These are phyloP conservation scores for Leucoraja ocellata DNA, from an alignment of 2,797 vertebrate genomes.

Conservation along the genomic window DNA sequence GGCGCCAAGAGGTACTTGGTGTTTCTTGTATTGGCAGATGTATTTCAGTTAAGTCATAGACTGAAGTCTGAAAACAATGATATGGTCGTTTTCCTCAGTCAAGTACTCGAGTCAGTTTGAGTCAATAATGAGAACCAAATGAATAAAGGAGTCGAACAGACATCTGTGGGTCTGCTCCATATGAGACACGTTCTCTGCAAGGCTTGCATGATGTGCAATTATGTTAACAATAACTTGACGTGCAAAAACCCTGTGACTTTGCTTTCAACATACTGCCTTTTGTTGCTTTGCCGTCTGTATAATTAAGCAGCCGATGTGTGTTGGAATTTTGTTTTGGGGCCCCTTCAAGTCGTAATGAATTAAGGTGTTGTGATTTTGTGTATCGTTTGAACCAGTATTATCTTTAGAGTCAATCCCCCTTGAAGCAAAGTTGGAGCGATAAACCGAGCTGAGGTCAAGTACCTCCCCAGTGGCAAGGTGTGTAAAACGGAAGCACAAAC, in stretches of 20 bases:
- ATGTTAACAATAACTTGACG: conserved; percentile 56
- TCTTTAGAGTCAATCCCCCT: neutral
- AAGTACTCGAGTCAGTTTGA: conserved; percentile 64
- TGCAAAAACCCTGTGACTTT: conserved; percentile 53
- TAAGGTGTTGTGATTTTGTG: neutral
- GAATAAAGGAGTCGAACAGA: conserved; percentile 63
- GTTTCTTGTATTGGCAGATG: conserved; percentile 70
- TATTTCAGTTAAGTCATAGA: conserved; percentile 63
- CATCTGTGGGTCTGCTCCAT: conserved; percentile 69
- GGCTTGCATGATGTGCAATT: conserved; percentile 61
- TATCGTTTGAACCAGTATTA: neutral
- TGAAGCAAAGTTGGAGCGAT: neutral
- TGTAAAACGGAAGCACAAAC: neutral
- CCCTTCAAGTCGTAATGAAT: neutral
- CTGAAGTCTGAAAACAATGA: conserved; percentile 70
- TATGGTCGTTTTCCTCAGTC: conserved; percentile 68
- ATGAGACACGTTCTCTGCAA: conserved; percentile 71
- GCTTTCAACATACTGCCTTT: neutral
- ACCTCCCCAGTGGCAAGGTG: neutral
- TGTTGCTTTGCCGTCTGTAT: neutral
- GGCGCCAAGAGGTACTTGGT: conserved; percentile 60
- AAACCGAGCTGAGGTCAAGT: neutral
- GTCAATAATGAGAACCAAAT: conserved; percentile 82
- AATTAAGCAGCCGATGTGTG: neutral
- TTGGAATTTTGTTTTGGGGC: neutral